Evolutionary conservation across 2,888 invertebrate genomes (phyloP).

Genomic region (Asteroscopus sphinx): DNA sequence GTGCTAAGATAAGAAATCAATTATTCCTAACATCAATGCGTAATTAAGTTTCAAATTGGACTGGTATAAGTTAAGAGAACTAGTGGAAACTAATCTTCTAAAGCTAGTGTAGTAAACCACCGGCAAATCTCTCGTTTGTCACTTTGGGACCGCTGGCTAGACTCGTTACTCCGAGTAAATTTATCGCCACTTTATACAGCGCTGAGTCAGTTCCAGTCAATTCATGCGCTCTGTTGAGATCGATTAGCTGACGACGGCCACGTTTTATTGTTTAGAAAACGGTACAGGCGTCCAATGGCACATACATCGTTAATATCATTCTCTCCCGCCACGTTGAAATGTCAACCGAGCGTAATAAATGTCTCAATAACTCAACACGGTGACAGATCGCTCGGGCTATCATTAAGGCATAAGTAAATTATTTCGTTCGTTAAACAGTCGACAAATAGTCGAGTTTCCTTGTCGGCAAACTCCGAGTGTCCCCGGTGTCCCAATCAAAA

Average conservation of each 20-base stretch:
- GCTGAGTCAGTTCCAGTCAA: conserved; percentile 60
- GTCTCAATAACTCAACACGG: conserved; percentile 69
- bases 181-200: conserved; percentile 67
- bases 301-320: conserved; percentile 65
- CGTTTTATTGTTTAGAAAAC: conserved; percentile 67
- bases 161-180: conserved; percentile 65
- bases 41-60: conserved; percentile 47
- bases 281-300: conserved; percentile 58
- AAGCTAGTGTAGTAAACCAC: conserved; percentile 60
- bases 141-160: conserved; percentile 59
- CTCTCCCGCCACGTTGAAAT: conserved; percentile 65
- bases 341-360: conserved; percentile 70
- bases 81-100: conserved; percentile 57
- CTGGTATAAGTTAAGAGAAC: conserved; percentile 43
- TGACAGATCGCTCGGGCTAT: conserved; percentile 69
- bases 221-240: conserved; percentile 60
- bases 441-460: conserved; percentile 60
- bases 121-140: conserved; percentile 69
- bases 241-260: conserved; percentile 61
- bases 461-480: conserved; percentile 43
- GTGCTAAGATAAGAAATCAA: conserved; percentile 23
- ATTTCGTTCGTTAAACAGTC: conserved; percentile 65
- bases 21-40: conserved; percentile 36
- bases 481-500: conserved; percentile 73
- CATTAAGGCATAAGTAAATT: conserved; percentile 71